Evolutionary conservation across 2,888 invertebrate genomes (phyloP), one percentile per base, ranked within the genome.

Genomic region (Melanostoma scalare): DNA sequence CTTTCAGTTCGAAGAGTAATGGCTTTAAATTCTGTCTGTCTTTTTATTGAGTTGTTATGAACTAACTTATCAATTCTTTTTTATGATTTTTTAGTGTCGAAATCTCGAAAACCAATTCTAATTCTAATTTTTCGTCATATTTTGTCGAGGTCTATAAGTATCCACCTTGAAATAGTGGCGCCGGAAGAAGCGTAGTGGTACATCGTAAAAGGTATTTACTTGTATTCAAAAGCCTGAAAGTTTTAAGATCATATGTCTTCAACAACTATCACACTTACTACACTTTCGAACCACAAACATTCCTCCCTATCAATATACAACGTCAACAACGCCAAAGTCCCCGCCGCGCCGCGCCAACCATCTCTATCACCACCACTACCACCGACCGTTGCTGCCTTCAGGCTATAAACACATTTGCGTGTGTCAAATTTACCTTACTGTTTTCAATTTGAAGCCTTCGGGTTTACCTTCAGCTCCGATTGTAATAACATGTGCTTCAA

Each of bases 171-270:
- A 20, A 20, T 20, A 20, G 20, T 20, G 20, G 20, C 1, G 20
- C 20, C 20, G 20, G 20, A 20, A 20, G 20, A 20, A 20, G 0
- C 20, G 20, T 20, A 20, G 20, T 20, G 20, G 20, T 20, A 20
- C 20, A 0, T 20, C 20, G 20, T 20, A 20, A 1, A 20, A 20
- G 20, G 20, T 20, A 20, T 20, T 20, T 20, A 20, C 40, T 67
- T 53, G 63, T 68, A 56, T 58, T 56, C 10, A 58, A 56, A 68
- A 77, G 65, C 9, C 42, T 77, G 69, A 78, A 38, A 73, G 48
- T 53, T 56, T 68, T 68, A 73, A 77, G 82, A 82, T 82, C 77
- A 78, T 73, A 82, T 77, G 77, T 68, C 72, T 81, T 50, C 53
- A 60, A 73, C 67, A 67, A 72, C 61, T 72, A 72, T 61, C 52